Evolutionary conservation across 2,888 invertebrate genomes (phyloP).

Genomic region (Melanchra persicariae): DNA sequence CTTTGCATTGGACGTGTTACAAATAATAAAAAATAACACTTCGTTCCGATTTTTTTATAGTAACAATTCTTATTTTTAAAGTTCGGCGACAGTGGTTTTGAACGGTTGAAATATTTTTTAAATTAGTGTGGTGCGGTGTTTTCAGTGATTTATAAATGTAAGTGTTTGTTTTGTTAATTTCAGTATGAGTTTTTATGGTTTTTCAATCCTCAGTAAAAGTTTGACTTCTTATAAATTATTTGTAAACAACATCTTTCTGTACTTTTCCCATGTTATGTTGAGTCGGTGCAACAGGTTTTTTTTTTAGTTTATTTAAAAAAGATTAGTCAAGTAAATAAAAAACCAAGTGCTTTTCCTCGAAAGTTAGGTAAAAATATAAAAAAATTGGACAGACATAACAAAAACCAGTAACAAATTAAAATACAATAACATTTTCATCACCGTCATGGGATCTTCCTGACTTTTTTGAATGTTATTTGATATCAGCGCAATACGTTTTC

Average conservation of each 20-base stretch:
- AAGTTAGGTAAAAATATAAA: too few relatives aligned
- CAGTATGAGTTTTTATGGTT: neutral
- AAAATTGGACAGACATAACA: too few relatives aligned
- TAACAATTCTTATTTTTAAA: conserved; percentile 13
- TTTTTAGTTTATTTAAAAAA: neutral
- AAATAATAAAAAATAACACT: neutral
- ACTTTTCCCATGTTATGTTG: neutral
- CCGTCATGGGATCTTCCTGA: too few relatives aligned
- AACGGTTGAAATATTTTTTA: conserved; percentile 3
- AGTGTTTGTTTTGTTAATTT: conserved; percentile 11
- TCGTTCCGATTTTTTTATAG: neutral
- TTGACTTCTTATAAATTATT: neutral
- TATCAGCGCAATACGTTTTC: too few relatives aligned
- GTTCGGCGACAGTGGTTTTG: conserved; percentile 20
- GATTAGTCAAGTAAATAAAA: neutral
- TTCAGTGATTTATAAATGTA: conserved; percentile 29
- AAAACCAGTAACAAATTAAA: too few relatives aligned
- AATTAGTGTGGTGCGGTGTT: conserved; percentile 18
- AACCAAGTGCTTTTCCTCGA: neutral
- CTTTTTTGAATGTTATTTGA: too few relatives aligned
- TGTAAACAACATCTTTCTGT: neutral
- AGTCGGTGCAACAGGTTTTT: neutral
- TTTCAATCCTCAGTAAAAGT: neutral
- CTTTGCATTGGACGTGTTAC: conserved; percentile 50
- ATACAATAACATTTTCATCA: too few relatives aligned